Evolutionary conservation across 1,140 invertebrate species (phyloP), one percentile per base, ranked within the genome.

Genomic region (Zaprionus kolodkinae): DNA sequence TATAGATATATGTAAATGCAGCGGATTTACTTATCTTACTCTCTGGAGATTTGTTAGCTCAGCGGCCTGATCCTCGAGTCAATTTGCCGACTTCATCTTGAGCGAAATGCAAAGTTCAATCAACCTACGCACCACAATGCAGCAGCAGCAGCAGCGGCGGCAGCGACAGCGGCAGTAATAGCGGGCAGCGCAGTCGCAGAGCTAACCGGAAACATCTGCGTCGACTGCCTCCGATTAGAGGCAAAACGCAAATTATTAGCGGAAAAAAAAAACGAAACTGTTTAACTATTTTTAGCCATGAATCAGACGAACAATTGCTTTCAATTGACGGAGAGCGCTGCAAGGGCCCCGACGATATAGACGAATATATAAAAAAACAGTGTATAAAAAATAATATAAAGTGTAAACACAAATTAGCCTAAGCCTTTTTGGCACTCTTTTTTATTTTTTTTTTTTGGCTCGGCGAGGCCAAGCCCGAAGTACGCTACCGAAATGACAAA

Each of bases 171-270:
- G 10, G 9, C 43, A 45, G 7, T 21, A 21, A 21, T 21, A 21
- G 21, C 21, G 21, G 21, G 21, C 6, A 15, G 12, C 15, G 17
- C 38, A 40, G 40, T 7, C 40, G n/a, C 40, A 10, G 10, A 50
- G 45, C 15, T 85, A 85, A 85, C 81, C 81, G 81, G 81, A 85
- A 85, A 86, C 81, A 85, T 80, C 71, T 85, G 81, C 78, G 66
- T 33, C 59, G 54, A 64, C 61, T 81, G 73, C 73, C 33, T 55
- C 50, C 76, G 81, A 85, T 85, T 85, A 85, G 81, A 78, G 68
- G 54, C 56, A 62, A 78, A 81, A 76, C 40, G 81, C 81, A 68
- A 85, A 85, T 85, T 85, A 85, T 85, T 85, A 86, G 81, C 74
- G 63, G 78, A 56, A 45, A 21, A 43, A 43, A 43, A 27, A 50